phyloP scores from a whole-genome alignment of 37 sponge, comb jelly and placozoan genomes.

The Mnemiopsis leidyi region DNA sequence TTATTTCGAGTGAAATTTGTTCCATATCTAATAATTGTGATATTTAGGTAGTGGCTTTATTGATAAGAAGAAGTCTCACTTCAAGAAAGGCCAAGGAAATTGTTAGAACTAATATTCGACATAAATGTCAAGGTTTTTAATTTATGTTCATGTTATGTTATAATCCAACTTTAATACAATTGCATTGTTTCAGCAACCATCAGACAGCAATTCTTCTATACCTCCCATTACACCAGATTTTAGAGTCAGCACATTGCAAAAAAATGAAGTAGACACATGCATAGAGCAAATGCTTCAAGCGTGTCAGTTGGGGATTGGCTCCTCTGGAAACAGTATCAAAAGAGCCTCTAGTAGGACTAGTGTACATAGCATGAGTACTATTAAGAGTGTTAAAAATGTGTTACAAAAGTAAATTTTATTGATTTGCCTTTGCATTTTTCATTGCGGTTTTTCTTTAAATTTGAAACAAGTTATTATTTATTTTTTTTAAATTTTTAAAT shows the following conservation, averaged over 20 bases:
- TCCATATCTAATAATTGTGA: background rate
- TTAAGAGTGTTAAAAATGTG: too few species aligned
- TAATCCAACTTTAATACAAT: background rate
- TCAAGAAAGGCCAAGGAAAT: too few species aligned
- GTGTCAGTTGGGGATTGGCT: background rate
- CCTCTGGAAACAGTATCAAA: background rate
- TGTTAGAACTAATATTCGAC: too few species aligned
- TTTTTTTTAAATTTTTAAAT: too few species aligned
- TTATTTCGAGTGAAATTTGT: too few species aligned
- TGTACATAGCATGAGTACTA: slow-evolving; percentile 12
- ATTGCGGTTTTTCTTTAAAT: too few species aligned
- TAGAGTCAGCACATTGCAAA: background rate
- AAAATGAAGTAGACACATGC: slow-evolving; percentile 4
- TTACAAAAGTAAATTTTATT: background rate
- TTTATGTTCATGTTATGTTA: background rate
- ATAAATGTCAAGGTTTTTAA: too few species aligned
- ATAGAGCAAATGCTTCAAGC: background rate
- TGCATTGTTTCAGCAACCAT: background rate
- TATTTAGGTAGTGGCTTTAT: background rate
- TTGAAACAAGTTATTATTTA: too few species aligned
- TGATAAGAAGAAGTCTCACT: too few species aligned
- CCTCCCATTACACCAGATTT: background rate
- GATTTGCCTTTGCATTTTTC: background rate
- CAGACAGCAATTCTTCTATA: background rate
- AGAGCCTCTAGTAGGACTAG: slow-evolving; percentile 19